These are phyloP conservation scores for Sinentomon sp. DNA, from an alignment of 2,888 invertebrate species.

Conservation along the genomic window DNA sequence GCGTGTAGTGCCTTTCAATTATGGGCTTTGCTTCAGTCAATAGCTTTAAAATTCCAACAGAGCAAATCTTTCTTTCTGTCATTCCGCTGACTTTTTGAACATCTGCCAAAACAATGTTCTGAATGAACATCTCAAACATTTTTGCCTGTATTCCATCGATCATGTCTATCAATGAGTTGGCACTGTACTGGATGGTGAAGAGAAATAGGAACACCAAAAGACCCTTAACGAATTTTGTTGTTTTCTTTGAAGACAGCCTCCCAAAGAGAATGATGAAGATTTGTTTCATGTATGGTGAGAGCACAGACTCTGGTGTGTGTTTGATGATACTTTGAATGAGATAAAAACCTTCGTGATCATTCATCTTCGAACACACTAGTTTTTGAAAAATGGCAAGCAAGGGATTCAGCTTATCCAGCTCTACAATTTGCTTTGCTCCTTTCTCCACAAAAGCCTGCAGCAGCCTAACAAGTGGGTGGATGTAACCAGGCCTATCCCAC, in stretches of 20 bases:
- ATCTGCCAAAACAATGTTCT: slow-evolving; percentile 60
- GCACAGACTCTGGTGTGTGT: slow-evolving; percentile 45
- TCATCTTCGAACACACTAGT: slow-evolving; percentile 71
- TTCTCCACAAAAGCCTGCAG: slow-evolving; percentile 58
- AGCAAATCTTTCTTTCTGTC: slow-evolving; percentile 65
- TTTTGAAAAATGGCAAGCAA: slow-evolving; percentile 87
- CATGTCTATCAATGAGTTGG: slow-evolving; percentile 39
- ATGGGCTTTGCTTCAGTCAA: slow-evolving; percentile 41
- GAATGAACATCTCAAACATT: slow-evolving; percentile 87
- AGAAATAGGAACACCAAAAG: slow-evolving; percentile 72
- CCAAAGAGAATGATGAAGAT: slow-evolving; percentile 79
- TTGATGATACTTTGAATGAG: slow-evolving; percentile 60
- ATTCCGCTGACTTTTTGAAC: slow-evolving; percentile 57
- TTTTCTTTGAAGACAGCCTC: slow-evolving; percentile 70
- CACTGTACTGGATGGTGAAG: slow-evolving; percentile 53
- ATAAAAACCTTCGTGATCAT: slow-evolving; percentile 89
- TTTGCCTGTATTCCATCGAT: slow-evolving; percentile 61
- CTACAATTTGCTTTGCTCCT: slow-evolving; percentile 36
- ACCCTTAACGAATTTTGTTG: slow-evolving; percentile 73
- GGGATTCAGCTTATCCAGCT: slow-evolving; percentile 36
- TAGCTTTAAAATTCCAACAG: slow-evolving; percentile 61
- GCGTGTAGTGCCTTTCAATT: slow-evolving; percentile 33
- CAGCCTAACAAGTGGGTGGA: slow-evolving; percentile 73
- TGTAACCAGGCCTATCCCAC: slow-evolving; percentile 82
- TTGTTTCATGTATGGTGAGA: slow-evolving; percentile 45